phyloP scores from a whole-genome alignment of 2,888 invertebrate species.

The Epinotia bilunana region DNA sequence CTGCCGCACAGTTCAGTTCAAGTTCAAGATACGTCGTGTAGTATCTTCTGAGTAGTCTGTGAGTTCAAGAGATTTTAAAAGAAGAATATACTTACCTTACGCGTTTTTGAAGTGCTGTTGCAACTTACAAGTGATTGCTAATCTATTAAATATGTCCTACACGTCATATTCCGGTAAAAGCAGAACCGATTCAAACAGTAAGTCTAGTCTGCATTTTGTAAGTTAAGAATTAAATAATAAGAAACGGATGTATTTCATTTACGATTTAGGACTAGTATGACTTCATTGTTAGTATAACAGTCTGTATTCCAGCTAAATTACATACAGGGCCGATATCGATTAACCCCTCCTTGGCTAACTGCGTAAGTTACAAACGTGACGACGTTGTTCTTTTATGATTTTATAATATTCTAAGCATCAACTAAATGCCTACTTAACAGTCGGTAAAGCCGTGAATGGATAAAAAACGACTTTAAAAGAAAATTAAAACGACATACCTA shows the following conservation, averaged over 20 bases:
- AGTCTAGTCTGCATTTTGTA: conserved; percentile 6
- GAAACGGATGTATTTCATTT: not conserved
- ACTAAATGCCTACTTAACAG: too few species aligned
- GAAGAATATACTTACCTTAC: too few species aligned
- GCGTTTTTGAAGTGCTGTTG: conserved; percentile 4
- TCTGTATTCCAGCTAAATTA: conserved; percentile 6
- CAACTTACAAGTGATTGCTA: conserved; percentile 16
- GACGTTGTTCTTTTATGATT: not conserved
- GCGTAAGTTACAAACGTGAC: not conserved
- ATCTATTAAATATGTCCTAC: conserved; percentile 23
- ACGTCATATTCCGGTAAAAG: conserved; percentile 30
- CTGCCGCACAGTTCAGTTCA: not conserved
- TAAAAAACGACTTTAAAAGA: too few species aligned
- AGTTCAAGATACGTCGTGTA: too few species aligned
- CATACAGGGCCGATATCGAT: conserved; percentile 32
- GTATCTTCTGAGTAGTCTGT: too few species aligned
- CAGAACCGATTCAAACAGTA: conserved; percentile 35
- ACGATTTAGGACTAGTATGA: not conserved
- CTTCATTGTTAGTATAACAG: conserved; percentile 25
- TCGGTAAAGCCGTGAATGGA: too few species aligned
- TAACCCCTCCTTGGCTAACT: conserved; percentile 27
- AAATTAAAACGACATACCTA: too few species aligned
- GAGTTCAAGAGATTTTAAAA: too few species aligned
- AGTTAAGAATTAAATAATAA: not conserved
- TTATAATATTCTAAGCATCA: too few species aligned